A percentile compares a stretch with the other conserved stretches of the same genome.
phyloP scores from a whole-genome alignment of 2,888 invertebrate species.

The Eupithecia vulgata region DNA sequence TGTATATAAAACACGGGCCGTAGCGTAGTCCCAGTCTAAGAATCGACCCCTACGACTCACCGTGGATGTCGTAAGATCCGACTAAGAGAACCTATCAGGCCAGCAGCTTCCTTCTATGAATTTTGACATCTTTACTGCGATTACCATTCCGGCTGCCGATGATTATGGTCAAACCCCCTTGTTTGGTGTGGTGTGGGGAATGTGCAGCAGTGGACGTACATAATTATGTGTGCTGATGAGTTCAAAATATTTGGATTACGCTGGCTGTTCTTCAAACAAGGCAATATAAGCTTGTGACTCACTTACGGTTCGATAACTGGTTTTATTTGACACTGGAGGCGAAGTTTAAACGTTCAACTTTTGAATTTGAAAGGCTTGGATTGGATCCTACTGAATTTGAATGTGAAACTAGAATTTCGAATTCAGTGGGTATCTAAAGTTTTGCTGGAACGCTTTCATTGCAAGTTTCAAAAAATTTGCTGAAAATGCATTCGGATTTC shows the following conservation, averaged over 20 bases:
- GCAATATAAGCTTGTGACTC: slow-evolving; percentile 54
- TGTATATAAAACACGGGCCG: neutral
- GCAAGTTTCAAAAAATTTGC: neutral
- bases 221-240: neutral
- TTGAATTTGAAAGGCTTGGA: slow-evolving; percentile 20
- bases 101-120: neutral
- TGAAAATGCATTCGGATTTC: neutral
- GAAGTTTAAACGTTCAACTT: slow-evolving; percentile 38
- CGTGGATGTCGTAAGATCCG: too few species aligned
- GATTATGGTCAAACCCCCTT: neutral
- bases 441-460: slow-evolving; percentile 1
- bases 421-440: slow-evolving; percentile 8
- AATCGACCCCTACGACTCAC: too few species aligned
- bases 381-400: slow-evolving; percentile 11
- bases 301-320: slow-evolving; percentile 68
- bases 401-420: slow-evolving; percentile 13
- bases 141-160: neutral
- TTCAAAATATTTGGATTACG: neutral
- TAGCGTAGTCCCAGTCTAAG: too few species aligned
- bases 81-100: neutral
- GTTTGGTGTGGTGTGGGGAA: neutral
- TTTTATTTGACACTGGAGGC: slow-evolving; percentile 60
- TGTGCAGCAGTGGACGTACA: neutral
- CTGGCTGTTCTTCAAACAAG: slow-evolving; percentile 41
- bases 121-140: neutral